phyloP scores from a whole-genome alignment of 2,888 invertebrate species.

The Euplagia quadripunctaria region DNA sequence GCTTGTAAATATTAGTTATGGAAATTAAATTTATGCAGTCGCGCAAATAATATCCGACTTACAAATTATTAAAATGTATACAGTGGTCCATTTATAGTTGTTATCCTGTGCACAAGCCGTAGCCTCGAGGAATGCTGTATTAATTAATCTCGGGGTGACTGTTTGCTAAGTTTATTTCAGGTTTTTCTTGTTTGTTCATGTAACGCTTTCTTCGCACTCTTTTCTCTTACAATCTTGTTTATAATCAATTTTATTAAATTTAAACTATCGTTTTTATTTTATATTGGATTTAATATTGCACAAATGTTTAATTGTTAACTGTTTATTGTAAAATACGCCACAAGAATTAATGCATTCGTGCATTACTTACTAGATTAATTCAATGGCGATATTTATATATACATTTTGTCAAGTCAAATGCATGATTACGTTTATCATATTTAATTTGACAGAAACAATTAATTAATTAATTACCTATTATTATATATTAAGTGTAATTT shows the following conservation, averaged over 20 bases:
- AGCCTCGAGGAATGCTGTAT: neutral
- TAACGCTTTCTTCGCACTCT: neutral
- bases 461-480: no score
- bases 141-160: neutral
- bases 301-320: neutral
- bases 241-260: neutral
- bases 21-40: constrained; percentile 40
- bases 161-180: constrained; percentile 10
- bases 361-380: neutral
- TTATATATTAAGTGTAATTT: constrained; percentile 1
- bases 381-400: neutral
- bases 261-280: neutral
- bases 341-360: neutral
- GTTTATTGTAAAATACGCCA: neutral
- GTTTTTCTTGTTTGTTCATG: constrained; percentile 10
- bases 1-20: constrained; percentile 78
- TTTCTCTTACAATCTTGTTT: neutral
- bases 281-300: neutral
- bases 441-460: neutral
- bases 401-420: neutral
- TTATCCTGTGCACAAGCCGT: constrained; percentile 8
- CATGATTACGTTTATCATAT: neutral
- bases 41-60: constrained; percentile 45
- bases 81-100: constrained; percentile 36
- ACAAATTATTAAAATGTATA: constrained; percentile 35